phyloP scores from a whole-genome alignment of 2,113 vertebrate genomes.

The Vimba vimba region DNA sequence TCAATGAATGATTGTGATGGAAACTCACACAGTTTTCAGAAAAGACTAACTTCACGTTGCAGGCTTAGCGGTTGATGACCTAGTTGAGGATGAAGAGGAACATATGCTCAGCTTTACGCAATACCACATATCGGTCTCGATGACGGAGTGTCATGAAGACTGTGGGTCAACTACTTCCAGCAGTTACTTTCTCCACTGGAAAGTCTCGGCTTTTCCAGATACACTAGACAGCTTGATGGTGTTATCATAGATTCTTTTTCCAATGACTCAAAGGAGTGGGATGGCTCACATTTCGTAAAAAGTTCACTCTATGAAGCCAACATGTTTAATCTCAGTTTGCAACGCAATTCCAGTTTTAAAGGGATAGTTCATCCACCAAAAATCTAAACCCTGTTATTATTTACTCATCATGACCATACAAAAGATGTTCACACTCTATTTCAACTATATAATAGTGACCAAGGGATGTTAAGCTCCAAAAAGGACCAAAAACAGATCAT shows the following conservation, averaged over 20 bases:
- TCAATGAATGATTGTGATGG: conserved; percentile 47
- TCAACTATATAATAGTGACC: neutral
- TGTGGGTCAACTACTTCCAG: neutral
- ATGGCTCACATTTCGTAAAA: neutral
- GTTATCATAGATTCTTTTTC: conserved; percentile 20
- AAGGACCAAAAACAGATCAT: neutral
- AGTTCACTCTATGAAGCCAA: neutral
- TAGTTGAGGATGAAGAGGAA: conserved; percentile 41
- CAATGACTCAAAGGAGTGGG: neutral
- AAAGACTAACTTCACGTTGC: conserved; percentile 48
- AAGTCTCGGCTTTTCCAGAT: conserved; percentile 7
- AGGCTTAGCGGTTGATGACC: conserved; percentile 43
- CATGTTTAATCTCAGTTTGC: neutral
- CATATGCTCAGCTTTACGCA: conserved; percentile 33
- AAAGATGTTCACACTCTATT: neutral
- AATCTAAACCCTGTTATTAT: neutral
- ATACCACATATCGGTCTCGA: conserved; percentile 2
- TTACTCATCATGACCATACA: neutral
- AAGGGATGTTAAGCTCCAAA: neutral
- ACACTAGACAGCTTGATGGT: neutral
- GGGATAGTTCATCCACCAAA: neutral
- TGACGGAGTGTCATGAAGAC: neutral
- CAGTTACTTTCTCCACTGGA: conserved; percentile 16
- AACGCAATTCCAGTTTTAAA: neutral
- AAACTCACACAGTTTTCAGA: conserved; percentile 39